phyloP scores from a whole-genome alignment of 2,113 vertebrate species.

The Jacana jacana region DNA sequence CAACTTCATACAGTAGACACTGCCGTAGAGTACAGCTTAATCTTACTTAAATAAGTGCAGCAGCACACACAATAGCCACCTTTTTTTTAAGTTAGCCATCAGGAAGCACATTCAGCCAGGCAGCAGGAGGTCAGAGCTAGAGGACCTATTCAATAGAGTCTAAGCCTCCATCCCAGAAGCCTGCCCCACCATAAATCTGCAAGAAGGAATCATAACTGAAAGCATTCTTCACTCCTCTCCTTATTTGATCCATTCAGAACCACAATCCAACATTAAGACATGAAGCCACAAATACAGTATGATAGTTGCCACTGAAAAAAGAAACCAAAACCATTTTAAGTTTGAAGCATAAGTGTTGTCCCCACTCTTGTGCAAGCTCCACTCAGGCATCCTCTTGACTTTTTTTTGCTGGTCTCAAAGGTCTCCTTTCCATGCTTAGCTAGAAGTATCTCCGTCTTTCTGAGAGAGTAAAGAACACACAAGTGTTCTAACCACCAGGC shows the following conservation, averaged over 20 bases:
- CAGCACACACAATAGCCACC: neutral
- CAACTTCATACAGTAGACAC: neutral
- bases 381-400: neutral
- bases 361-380: neutral
- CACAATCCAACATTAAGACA: neutral
- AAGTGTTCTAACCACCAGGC: neutral
- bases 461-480: neutral
- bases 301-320: neutral
- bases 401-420: neutral
- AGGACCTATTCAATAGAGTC: neutral
- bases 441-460: neutral
- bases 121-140: neutral
- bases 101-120: neutral
- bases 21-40: neutral
- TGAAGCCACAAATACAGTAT: neutral
- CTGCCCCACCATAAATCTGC: neutral
- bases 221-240: neutral
- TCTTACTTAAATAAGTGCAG: neutral
- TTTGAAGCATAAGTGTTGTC: neutral
- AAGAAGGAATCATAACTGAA: neutral
- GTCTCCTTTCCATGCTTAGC: neutral
- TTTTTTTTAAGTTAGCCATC: neutral
- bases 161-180: neutral
- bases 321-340: neutral
- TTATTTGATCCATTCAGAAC: neutral